A percentile compares a stretch with the other conserved stretches of the same genome.
Conservation (phyloP, 2,113 vertebrate genomes). For the Pelecanoides urinatrix region DNA sequence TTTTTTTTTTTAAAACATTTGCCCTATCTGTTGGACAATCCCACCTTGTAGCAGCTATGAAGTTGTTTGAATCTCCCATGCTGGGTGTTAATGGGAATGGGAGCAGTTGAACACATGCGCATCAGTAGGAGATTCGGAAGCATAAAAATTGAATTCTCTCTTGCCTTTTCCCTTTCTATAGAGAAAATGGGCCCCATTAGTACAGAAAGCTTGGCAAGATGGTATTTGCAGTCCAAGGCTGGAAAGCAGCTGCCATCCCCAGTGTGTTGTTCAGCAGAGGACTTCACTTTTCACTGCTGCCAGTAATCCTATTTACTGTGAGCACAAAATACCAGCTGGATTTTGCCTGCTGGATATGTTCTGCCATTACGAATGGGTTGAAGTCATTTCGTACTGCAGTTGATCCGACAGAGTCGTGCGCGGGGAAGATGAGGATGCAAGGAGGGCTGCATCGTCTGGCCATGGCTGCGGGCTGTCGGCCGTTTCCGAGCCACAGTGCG, state of each 20-base stretch:
- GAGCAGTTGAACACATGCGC: background rate
- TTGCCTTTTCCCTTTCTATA: background rate
- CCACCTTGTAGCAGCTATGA: background rate
- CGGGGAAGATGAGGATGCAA: fast-evolving
- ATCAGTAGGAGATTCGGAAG: background rate
- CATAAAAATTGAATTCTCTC: slow-evolving; percentile 25
- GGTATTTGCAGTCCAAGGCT: background rate
- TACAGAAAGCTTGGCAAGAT: background rate
- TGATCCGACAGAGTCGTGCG: fast-evolving
- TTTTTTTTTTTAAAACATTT: background rate
- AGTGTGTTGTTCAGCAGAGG: slow-evolving; percentile 10
- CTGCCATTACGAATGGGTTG: background rate
- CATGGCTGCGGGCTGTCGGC: background rate
- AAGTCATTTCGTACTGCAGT: background rate
- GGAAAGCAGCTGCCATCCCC: slow-evolving; percentile 40
- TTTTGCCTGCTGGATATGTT: background rate
- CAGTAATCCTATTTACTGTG: background rate
- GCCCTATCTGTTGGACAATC: background rate
- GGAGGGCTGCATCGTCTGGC: fast-evolving
- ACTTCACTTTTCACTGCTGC: slow-evolving; percentile 38
- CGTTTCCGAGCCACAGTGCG: background rate
- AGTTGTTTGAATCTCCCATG: background rate
- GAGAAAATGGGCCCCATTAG: slow-evolving; percentile 43
- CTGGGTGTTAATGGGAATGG: background rate
- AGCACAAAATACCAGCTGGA: background rate